A percentile compares a stretch with the other conserved stretches of the same genome.
Conservation (phyloP, 2,113 vertebrate genomes). For the Anoura caudifer region DNA sequence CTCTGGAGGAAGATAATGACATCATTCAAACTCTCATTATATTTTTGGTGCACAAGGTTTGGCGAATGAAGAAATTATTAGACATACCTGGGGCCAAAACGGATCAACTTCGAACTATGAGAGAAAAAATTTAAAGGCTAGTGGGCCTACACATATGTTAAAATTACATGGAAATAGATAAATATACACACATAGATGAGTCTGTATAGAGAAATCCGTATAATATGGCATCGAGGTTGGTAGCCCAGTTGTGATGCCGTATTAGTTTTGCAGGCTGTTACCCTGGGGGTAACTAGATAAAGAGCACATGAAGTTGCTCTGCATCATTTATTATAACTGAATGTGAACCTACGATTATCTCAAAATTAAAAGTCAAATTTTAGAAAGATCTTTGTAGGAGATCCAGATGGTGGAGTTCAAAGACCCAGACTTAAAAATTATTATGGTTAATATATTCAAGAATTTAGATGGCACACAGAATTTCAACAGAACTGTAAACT, state of each 20-base stretch:
- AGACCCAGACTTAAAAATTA: neutral
- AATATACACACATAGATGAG: neutral
- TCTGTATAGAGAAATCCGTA: neutral
- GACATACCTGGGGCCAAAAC: neutral
- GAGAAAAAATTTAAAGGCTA: neutral
- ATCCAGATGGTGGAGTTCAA: neutral
- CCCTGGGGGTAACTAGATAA: neutral
- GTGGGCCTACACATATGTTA: neutral
- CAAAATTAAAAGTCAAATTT: neutral
- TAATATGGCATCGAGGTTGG: neutral
- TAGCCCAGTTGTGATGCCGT: neutral
- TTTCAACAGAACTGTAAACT: neutral
- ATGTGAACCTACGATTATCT: neutral
- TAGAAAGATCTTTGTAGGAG: neutral
- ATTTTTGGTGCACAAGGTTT: neutral
- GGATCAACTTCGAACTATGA: neutral
- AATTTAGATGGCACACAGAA: neutral
- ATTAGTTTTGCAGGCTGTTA: neutral
- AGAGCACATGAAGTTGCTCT: neutral
- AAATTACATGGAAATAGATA: neutral
- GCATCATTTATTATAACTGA: neutral
- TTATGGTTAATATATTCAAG: neutral
- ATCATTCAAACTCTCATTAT: neutral
- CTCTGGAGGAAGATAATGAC: neutral
- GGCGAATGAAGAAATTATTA: neutral